phyloP scores from a whole-genome alignment of 2,797 vertebrate species.

The Anguilla marmorata region DNA sequence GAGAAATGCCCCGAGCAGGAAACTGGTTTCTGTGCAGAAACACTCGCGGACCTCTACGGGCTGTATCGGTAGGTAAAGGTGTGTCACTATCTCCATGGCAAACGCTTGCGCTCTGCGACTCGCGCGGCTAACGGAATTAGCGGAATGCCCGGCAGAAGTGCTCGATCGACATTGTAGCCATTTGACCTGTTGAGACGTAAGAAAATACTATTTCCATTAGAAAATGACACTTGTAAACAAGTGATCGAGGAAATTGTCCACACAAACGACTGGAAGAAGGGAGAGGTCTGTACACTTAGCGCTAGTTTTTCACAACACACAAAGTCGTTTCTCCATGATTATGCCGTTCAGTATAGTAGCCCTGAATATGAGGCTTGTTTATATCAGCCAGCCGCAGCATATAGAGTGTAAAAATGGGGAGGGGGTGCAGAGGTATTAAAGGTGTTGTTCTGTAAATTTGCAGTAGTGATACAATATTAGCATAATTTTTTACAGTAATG shows the following conservation, averaged over 20 bases:
- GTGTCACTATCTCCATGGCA: background rate
- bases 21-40: background rate
- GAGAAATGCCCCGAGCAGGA: background rate
- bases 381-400: background rate
- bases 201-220: conserved; percentile 20
- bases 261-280: background rate
- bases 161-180: conserved; percentile 1
- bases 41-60: background rate
- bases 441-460: background rate
- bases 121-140: background rate
- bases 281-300: background rate
- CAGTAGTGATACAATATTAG: conserved; percentile 36
- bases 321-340: background rate
- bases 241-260: background rate
- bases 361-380: background rate
- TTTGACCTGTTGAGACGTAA: conserved; percentile 15
- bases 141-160: background rate
- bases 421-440: background rate
- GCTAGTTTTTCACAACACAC: conserved; percentile 17
- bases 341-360: background rate
- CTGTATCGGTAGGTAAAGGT: background rate
- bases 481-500: conserved; percentile 61
- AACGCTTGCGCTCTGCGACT: background rate
- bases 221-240: background rate
- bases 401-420: conserved; percentile 36